phyloP scores from a whole-genome alignment of 2,797 vertebrate species.

The Pseudochaenichthys georgianus region DNA sequence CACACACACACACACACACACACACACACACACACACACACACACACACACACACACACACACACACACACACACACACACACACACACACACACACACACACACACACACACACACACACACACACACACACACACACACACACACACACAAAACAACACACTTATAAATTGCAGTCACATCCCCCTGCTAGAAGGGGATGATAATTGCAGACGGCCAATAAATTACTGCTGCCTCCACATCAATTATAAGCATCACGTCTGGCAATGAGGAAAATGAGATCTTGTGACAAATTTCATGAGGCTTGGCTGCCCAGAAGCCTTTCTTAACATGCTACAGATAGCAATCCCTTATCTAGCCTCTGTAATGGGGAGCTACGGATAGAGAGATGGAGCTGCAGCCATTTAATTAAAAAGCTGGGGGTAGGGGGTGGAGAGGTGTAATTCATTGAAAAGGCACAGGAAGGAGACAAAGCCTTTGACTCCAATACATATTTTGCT shows the following conservation, averaged over 20 bases:
- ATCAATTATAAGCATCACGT: conserved; percentile 91
- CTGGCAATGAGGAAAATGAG: conserved; percentile 92
- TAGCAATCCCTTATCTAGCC: conserved; percentile 92
- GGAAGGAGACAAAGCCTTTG: conserved; percentile 90
- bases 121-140: too few relatives aligned
- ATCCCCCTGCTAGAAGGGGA: conserved; percentile 88
- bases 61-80: too few relatives aligned
- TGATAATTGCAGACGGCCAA: conserved; percentile 90
- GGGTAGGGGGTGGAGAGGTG: conserved; percentile 79
- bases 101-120: too few relatives aligned
- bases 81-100: too few relatives aligned
- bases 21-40: too few relatives aligned
- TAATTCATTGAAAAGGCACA: conserved; percentile 89
- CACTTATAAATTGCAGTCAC: conserved; percentile 89
- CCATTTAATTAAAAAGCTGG: conserved; percentile 96
- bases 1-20: too few relatives aligned
- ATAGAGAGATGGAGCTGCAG: conserved; percentile 92
- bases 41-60: too few relatives aligned
- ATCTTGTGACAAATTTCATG: conserved; percentile 90
- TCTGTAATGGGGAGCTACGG: conserved; percentile 91
- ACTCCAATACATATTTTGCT: conserved; percentile 89
- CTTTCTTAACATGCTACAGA: conserved; percentile 92
- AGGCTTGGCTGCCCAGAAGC: conserved; percentile 88
- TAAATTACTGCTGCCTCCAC: conserved; percentile 91
- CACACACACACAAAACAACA: conserved; percentile 49